Percentiles rank a stretch among this genome's conserved stretches.
Conservation (phyloP, 2,888 invertebrate species). For the Ypsolopha sequella region DNA sequence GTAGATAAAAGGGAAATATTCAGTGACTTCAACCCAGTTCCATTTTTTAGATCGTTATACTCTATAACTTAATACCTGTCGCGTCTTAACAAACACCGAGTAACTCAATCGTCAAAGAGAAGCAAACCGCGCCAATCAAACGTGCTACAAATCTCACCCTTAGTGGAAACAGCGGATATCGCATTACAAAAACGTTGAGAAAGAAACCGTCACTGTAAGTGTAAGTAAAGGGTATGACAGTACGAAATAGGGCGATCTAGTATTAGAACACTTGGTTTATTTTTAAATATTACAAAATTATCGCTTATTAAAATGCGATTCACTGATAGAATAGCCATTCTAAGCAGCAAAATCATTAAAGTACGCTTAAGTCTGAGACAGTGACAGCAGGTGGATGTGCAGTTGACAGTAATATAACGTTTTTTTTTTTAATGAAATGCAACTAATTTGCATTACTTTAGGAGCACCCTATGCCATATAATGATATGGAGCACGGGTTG, state of each 20-base stretch:
- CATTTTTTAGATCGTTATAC: too few relatives aligned
- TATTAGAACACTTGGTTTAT: constrained; percentile 39
- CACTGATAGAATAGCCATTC: too few relatives aligned
- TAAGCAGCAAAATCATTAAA: too few relatives aligned
- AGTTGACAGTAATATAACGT: too few relatives aligned
- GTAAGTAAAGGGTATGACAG: constrained; percentile 55
- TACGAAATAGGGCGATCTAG: constrained; percentile 56
- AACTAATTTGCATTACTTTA: not conserved
- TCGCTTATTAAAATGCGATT: too few relatives aligned
- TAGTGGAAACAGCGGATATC: constrained; percentile 63
- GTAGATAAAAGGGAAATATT: too few relatives aligned
- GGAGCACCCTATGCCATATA: constrained; percentile 24
- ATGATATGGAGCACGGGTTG: constrained; percentile 67
- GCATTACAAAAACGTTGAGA: constrained; percentile 66
- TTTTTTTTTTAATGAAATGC: not conserved
- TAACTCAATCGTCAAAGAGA: constrained; percentile 46
- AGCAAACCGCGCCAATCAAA: constrained; percentile 35
- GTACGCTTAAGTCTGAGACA: too few relatives aligned
- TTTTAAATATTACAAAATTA: too few relatives aligned
- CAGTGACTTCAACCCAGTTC: too few relatives aligned
- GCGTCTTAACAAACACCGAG: constrained; percentile 15
- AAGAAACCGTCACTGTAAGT: constrained; percentile 65
- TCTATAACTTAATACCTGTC: too few relatives aligned
- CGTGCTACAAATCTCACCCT: constrained; percentile 56
- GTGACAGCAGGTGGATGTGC: too few relatives aligned